Base-by-base conservation (phyloP, 1,140 invertebrate genomes). In the Drosophila setifemur region DNA sequence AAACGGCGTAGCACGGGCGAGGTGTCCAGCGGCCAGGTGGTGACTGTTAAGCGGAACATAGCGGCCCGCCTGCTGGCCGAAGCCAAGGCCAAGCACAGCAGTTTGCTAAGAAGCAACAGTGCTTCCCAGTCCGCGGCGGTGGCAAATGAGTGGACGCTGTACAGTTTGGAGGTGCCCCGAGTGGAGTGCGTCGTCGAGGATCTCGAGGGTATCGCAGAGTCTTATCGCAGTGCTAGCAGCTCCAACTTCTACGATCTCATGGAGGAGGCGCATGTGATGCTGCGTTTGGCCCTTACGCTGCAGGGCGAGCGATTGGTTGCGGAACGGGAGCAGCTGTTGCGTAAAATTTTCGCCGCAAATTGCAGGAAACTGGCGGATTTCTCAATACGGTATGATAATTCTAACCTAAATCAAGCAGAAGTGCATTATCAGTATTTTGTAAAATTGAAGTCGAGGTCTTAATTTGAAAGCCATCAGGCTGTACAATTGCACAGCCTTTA, bases 101-200 rank as follows among this genome's bases (percentile, higher is more conserved):
- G 73, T n/a, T 21, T 89, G 14, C 49, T 88, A n/a, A 75, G 81
- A 11, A 88, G 83, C 43, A 83, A 70, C 47, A 83, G 44, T 21
- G 53, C 83, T 4, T 55, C 73, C 1, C 88, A 75, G 4, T 50
- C 71, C 0, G 40, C 64, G 1, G 31, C 48, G 42, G 67, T 83
- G 11, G 37, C 70, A 2, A 90, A 90, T 1, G 93, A 95, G 54
- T 95, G 94, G 93, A 95, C 94, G 1, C 79, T 95, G 4, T 95
- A 95, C 70, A 93, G 92, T 8, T 77, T 95, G 16, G 92, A 92
- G 58, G 71, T 94, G 37, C 94, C 94, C 0, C 91, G 90, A 2
- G 91, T 93, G 3, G 92, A 92, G 43, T 92, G 92, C 21, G 86
- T 95, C 2, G 94, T 94, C 66, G 92, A 93, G 25, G 95, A 95